These are phyloP conservation scores for Anoplopoma fimbria DNA, from an alignment of 2,113 vertebrate species.

Conservation along the genomic window DNA sequence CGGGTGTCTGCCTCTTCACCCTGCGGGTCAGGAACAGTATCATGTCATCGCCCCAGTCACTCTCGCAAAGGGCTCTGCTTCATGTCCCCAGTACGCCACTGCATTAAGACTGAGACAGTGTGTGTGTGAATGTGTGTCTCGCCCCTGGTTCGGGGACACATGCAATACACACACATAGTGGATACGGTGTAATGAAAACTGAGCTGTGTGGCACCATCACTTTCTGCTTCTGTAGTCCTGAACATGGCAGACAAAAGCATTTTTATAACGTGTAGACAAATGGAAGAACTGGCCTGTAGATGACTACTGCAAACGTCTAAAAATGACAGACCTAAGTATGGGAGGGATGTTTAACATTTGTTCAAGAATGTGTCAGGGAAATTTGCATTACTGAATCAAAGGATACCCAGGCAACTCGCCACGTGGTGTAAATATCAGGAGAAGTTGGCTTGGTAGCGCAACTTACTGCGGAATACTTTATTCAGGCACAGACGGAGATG, in stretches of 20 bases:
- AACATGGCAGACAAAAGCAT: neutral
- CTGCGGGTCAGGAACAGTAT: slow-evolving; percentile 55
- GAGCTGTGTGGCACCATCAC: neutral
- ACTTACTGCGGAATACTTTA: neutral
- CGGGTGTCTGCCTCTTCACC: slow-evolving; percentile 58
- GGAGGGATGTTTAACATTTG: neutral
- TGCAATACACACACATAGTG: neutral
- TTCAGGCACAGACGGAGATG: neutral
- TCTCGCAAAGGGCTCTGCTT: slow-evolving; percentile 64
- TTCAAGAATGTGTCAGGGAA: slow-evolving; percentile 6
- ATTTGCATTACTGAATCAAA: neutral
- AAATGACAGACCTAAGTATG: neutral
- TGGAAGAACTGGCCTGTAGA: neutral
- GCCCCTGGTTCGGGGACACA: neutral
- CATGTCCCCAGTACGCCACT: slow-evolving; percentile 41
- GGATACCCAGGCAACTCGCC: neutral
- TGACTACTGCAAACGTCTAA: neutral
- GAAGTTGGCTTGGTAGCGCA: neutral
- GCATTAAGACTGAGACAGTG: slow-evolving; percentile 34
- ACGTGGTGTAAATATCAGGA: neutral
- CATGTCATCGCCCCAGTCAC: slow-evolving; percentile 61
- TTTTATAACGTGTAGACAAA: neutral
- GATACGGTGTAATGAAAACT: neutral
- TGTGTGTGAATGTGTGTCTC: slow-evolving; percentile 12
- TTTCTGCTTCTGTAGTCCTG: neutral